Conservation (phyloP, 2,113 vertebrate genomes). For the Merops nubicus region DNA sequence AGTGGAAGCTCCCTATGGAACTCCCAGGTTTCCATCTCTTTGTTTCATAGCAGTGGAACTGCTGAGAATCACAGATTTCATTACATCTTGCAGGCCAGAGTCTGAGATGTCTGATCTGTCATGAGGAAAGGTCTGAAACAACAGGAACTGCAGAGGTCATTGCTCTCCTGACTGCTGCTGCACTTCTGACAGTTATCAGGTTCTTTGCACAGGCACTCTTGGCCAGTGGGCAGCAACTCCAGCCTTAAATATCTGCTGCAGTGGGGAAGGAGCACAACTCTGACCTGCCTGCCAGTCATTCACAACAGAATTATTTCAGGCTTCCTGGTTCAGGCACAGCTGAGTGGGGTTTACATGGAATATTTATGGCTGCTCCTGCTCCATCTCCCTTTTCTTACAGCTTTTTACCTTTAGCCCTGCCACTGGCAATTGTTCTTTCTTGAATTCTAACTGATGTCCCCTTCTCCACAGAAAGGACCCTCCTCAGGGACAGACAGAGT, state of each 20-base stretch:
- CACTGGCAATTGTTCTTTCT: not conserved
- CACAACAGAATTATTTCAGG: not conserved
- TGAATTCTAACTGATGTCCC: not conserved
- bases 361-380: not conserved
- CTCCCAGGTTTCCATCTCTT: rapidly evolving
- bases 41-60: not conserved
- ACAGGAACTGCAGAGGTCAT: too few relatives aligned
- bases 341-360: not conserved
- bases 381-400: not conserved
- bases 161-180: too few relatives aligned
- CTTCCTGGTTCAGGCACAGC: too few relatives aligned
- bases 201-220: not conserved
- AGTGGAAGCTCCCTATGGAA: too few relatives aligned
- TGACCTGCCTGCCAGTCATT: not conserved
- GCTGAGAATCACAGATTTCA: not conserved
- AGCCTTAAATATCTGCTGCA: not conserved
- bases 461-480: slow-evolving; percentile 83
- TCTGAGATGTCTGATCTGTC: too few relatives aligned
- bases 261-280: not conserved
- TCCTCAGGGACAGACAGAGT: slow-evolving; percentile 86
- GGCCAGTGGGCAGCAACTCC: not conserved
- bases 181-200: too few relatives aligned
- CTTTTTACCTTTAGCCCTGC: not conserved
- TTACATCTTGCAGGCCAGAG: rapidly evolving
- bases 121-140: not conserved